Percentiles rank a stretch among this genome's conserved stretches.
These are phyloP conservation scores for Dexiosoma caninum DNA, from an alignment of 2,888 invertebrate species.

Conservation along the genomic window DNA sequence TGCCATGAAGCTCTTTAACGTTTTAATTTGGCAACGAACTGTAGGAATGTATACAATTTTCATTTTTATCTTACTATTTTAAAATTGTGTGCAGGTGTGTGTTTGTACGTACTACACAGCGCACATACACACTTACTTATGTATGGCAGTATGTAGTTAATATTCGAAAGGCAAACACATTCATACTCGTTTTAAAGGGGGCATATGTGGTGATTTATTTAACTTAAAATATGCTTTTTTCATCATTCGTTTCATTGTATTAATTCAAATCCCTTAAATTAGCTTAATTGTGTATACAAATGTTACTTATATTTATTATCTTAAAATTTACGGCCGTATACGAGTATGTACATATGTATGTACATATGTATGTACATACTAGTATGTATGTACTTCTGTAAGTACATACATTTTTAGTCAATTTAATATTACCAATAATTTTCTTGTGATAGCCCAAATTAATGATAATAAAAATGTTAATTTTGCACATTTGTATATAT, in stretches of 20 bases:
- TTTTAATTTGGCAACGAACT: conserved; percentile 15
- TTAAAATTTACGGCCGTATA: conserved; percentile 42
- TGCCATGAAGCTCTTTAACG: background rate
- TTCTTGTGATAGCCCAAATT: too few species aligned
- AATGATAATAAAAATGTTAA: too few species aligned
- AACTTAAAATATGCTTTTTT: background rate
- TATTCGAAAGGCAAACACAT: background rate
- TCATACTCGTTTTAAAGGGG: background rate
- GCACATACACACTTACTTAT: too few species aligned
- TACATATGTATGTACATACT: too few species aligned
- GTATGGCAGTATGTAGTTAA: background rate
- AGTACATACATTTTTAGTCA: too few species aligned
- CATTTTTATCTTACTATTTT: background rate
- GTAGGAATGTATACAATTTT: too few species aligned
- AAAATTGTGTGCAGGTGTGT: background rate
- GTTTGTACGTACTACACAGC: background rate
- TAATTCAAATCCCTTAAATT: conserved; percentile 68
- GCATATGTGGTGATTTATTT: conserved; percentile 31
- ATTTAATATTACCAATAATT: background rate
- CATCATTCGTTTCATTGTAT: conserved; percentile 15
- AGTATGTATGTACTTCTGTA: too few species aligned
- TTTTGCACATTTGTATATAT: too few species aligned
- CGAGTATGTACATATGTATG: too few species aligned
- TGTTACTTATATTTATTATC: conserved; percentile 25
- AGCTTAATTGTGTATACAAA: conserved; percentile 70